phyloP scores from a whole-genome alignment of 2,888 invertebrate species.

The Heteromurus nitidus region DNA sequence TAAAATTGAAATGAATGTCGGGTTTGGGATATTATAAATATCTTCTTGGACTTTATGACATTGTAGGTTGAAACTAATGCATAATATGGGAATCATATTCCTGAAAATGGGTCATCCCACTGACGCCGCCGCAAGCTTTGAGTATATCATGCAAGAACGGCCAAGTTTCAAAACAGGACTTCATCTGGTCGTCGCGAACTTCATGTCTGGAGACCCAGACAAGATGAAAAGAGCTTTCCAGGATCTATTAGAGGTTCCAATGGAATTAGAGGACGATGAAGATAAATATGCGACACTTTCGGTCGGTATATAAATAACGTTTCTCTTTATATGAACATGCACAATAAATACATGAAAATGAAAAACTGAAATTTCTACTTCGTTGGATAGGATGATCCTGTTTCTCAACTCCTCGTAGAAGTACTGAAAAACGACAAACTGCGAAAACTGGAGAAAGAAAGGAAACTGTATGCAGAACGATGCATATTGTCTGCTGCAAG shows the following conservation, averaged over 20 bases:
- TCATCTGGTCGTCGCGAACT: slow-evolving; percentile 91
- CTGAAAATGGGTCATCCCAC: slow-evolving; percentile 97
- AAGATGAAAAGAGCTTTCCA: slow-evolving; percentile 95
- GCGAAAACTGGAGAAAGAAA: slow-evolving; percentile 83
- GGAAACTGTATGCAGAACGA: slow-evolving; percentile 85
- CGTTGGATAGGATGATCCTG: slow-evolving; percentile 78
- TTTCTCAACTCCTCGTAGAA: slow-evolving; percentile 81
- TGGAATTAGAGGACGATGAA: slow-evolving; percentile 86
- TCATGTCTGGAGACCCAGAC: slow-evolving; percentile 92
- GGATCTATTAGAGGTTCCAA: slow-evolving; percentile 90
- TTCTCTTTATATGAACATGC: too few species aligned
- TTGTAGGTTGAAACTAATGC: slow-evolving; percentile 93
- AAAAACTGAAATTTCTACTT: too few species aligned
- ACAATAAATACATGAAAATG: too few species aligned
- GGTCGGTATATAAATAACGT: slow-evolving; percentile 75
- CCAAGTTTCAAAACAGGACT: slow-evolving; percentile 92
- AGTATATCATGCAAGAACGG: slow-evolving; percentile 97
- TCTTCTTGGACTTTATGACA: background rate
- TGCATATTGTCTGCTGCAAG: slow-evolving; percentile 90
- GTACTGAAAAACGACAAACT: slow-evolving; percentile 87
- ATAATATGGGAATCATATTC: slow-evolving; percentile 96
- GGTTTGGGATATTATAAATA: background rate
- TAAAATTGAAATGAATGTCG: background rate
- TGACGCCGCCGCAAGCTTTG: slow-evolving; percentile 97
- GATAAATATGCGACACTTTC: slow-evolving; percentile 80